These are phyloP conservation scores for Pardalotus punctatus DNA, from an alignment of 2,113 vertebrate genomes.

Conservation along the genomic window DNA sequence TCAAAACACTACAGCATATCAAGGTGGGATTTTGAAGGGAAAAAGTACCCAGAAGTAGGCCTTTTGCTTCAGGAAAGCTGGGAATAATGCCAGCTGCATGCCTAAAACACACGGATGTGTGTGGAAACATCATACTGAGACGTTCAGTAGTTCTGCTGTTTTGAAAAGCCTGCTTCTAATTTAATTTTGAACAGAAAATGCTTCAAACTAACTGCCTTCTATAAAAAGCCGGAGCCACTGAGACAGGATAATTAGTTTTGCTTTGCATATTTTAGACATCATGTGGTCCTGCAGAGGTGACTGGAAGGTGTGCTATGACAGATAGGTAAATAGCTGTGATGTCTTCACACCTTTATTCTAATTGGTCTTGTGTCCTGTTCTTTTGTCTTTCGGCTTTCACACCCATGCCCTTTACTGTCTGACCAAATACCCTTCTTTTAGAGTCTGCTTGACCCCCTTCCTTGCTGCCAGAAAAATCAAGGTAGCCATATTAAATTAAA, in stretches of 20 bases:
- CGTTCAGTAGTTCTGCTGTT: background rate
- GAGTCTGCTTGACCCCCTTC: background rate
- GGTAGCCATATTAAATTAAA: background rate
- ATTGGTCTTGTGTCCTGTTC: background rate
- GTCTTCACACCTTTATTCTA: background rate
- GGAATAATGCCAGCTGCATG: background rate
- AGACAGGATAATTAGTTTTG: constrained; percentile 3
- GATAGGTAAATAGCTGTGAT: background rate
- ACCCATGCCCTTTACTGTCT: background rate
- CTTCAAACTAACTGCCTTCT: background rate
- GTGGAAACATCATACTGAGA: background rate
- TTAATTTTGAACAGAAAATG: constrained; percentile 30
- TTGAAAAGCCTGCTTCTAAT: constrained; percentile 14
- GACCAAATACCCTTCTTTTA: background rate
- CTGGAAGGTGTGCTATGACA: background rate
- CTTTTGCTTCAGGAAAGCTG: background rate
- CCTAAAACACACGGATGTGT: background rate
- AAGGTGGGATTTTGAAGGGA: background rate
- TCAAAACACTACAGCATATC: background rate
- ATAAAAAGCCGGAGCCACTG: background rate
- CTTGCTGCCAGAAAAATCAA: background rate
- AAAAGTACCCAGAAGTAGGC: background rate
- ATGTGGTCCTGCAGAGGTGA: background rate
- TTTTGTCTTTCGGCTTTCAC: background rate
- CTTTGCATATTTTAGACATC: background rate